Percentiles rank a stretch among this genome's conserved stretches.
Conservation (phyloP, 64 coral and sea anemone genomes). For the Actinia tenebrosa region DNA sequence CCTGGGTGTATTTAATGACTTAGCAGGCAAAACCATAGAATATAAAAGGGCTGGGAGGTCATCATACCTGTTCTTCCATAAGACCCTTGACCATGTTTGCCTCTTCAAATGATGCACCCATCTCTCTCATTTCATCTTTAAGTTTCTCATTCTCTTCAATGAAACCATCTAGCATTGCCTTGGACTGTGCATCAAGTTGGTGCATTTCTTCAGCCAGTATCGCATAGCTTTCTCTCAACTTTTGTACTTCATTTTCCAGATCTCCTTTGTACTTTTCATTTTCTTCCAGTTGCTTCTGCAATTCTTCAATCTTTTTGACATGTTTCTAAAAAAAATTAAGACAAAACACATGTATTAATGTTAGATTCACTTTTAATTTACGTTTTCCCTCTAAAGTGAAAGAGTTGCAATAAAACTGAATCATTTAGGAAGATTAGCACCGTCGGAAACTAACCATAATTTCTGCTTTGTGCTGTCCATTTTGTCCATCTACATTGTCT, state of each 20-base stretch:
- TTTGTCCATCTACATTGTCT: constrained; percentile 33
- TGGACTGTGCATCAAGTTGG: neutral
- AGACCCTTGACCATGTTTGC: constrained; percentile 4
- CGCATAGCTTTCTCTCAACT: neutral
- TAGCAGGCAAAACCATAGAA: neutral
- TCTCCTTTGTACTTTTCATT: constrained; percentile 9
- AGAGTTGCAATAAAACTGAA: neutral
- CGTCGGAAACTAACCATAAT: neutral
- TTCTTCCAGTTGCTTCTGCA: neutral
- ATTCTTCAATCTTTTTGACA: constrained; percentile 3
- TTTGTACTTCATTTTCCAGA: constrained; percentile 9
- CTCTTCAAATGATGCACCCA: neutral
- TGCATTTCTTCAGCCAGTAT: constrained; percentile 13
- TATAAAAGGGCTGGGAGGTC: neutral
- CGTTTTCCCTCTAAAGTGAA: neutral
- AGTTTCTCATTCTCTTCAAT: constrained; percentile 4
- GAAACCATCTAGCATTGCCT: neutral
- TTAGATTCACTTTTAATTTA: neutral
- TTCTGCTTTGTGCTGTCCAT: neutral
- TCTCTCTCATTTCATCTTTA: constrained; percentile 6
- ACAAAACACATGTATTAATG: neutral
- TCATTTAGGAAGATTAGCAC: too few species aligned
- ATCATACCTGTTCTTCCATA: constrained; percentile 3
- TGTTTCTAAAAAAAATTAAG: neutral
- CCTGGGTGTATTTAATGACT: too few species aligned